phyloP scores from a whole-genome alignment of 2,113 vertebrate species.

The Callionymus lyra region DNA sequence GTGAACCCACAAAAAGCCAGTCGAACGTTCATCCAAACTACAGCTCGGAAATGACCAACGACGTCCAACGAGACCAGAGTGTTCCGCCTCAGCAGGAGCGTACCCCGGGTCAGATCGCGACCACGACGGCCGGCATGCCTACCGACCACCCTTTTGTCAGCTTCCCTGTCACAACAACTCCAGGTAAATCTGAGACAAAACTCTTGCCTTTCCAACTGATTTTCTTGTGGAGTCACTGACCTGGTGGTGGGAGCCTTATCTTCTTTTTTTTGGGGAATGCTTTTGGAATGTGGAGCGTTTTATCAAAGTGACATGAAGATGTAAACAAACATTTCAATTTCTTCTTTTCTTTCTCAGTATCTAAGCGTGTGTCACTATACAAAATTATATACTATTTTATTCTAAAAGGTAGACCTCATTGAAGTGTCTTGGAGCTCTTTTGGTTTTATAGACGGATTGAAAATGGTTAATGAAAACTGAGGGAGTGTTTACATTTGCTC shows the following conservation, averaged over 20 bases:
- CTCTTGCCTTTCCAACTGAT: background rate
- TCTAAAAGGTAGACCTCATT: too few species aligned
- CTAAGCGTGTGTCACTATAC: too few species aligned
- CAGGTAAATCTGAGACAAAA: slow-evolving; percentile 45
- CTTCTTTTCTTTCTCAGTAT: too few species aligned
- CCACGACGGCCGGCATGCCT: slow-evolving; percentile 17
- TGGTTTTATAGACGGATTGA: too few species aligned
- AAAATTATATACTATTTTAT: too few species aligned
- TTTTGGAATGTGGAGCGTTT: too few species aligned
- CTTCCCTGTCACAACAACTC: slow-evolving; percentile 56
- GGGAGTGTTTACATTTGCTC: too few species aligned
- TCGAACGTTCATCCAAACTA: slow-evolving; percentile 41
- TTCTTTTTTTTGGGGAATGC: slow-evolving; percentile 2
- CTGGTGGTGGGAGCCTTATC: slow-evolving; percentile 30
- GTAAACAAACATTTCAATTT: too few species aligned
- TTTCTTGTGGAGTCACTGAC: slow-evolving; percentile 58
- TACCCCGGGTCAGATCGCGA: slow-evolving; percentile 5
- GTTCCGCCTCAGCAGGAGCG: slow-evolving; percentile 28
- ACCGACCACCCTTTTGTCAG: slow-evolving; percentile 45
- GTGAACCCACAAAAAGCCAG: slow-evolving; percentile 35
- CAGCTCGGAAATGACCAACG: slow-evolving; percentile 52
- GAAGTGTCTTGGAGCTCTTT: too few species aligned
- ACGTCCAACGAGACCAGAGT: slow-evolving; percentile 72
- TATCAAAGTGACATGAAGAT: too few species aligned
- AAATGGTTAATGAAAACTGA: too few species aligned